Evolutionary conservation across 2,888 invertebrate genomes (phyloP), one percentile per base, ranked within the genome.

Genomic region (Epinotia bilunana): DNA sequence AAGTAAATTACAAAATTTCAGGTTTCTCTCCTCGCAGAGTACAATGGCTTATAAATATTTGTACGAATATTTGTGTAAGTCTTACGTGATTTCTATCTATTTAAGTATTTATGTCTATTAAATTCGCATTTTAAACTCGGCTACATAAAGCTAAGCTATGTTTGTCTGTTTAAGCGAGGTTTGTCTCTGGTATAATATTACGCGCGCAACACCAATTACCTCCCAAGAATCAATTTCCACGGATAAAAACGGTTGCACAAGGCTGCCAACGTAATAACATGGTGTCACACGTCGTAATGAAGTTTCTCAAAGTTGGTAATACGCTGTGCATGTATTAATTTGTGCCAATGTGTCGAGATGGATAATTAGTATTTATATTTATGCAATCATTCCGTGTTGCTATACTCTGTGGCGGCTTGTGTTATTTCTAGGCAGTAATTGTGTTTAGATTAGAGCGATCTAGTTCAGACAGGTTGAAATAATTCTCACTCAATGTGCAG

Each of bases 331-430:
- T 71, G 65, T 75, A 61, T 7, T 71, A 60, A 74, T 74, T 65
- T 46, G 71, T 67, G 71, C 16, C 71, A 67, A 65, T 71, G 28
- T 55, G 64, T 53, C 69, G 53, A 18, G 58, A 49, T 33, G 46
- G 20, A 70, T 74, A 71, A 70, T 74, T 73, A 46, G 53, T 61
- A 74, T 70, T 74, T 70, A 63, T 74, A n/a, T 4, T 43, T 74
- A 65, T 74, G 57, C 64, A 74, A 71, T 64, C 58, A 74, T 74
- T 65, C 70, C 12, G 70, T 39, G 53, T 63, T 20, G 23, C 46
- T 64, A 7, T 49, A 64, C 7, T 46, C 20, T 12, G 43, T 1
- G 16, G 28, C 18, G 1, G 16, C 53, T 13, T 61, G 61, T 49
- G 9, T 28, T 18, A 49, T 61, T 61, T 67, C 46, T 39, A 39